Percentiles rank a stretch among this genome's conserved stretches.
Evolutionary conservation across 2,113 vertebrate genomes (phyloP).

Genomic region (Rhinoptilus africanus): DNA sequence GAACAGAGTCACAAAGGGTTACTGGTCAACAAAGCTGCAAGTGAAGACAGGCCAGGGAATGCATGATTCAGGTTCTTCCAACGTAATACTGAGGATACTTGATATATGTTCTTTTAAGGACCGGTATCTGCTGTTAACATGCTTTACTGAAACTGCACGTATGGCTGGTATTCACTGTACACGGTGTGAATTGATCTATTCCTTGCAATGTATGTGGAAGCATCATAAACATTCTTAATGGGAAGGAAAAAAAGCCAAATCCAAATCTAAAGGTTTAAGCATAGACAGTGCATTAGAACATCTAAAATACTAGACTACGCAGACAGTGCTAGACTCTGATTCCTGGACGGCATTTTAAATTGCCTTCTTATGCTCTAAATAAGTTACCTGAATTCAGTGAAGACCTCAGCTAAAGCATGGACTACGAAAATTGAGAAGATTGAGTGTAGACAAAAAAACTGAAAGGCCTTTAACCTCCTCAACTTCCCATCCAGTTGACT

Average conservation of each 20-base stretch:
- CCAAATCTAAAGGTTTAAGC: background rate
- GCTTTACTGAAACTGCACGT: background rate
- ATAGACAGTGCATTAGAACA: background rate
- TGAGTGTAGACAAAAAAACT: background rate
- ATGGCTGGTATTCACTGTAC: background rate
- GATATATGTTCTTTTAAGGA: background rate
- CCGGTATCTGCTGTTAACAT: background rate
- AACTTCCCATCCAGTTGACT: background rate
- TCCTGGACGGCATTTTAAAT: background rate
- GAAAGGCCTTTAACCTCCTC: background rate
- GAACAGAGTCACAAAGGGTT: background rate
- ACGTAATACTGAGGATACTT: background rate
- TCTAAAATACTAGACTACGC: background rate
- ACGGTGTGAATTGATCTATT: background rate
- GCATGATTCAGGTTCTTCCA: background rate
- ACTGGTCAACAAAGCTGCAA: background rate
- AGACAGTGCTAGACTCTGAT: background rate
- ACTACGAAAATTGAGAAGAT: background rate
- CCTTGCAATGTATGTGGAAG: background rate
- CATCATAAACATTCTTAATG: background rate
- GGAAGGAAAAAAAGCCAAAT: background rate
- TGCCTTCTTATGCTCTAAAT: background rate
- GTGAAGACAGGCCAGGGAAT: background rate
- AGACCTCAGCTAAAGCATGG: background rate
- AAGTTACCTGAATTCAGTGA: background rate